Evolutionary conservation across 2,797 vertebrate genomes (phyloP), one percentile per base, ranked within the genome.

Genomic region (Acanthiza pusilla): DNA sequence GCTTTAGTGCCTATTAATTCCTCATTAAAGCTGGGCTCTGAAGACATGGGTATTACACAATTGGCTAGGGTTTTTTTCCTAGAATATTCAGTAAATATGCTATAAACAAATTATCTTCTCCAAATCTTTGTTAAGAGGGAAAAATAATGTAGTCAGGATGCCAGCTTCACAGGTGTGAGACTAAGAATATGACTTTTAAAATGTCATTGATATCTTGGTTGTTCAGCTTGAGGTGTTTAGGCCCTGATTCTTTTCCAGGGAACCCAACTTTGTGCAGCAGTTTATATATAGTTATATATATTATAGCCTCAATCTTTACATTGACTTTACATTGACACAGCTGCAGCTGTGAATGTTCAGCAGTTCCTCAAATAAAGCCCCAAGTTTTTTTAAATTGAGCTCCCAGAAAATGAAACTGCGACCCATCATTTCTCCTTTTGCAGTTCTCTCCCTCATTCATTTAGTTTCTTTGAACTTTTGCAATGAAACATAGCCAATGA

Each of bases 331-430:
- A 79, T 76, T 89, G 92, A 62, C 89, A 93, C 93, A 96, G 94
- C 95, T 96, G 94, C 90, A 95, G 93, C 91, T 93, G 92, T 94
- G 95, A 94, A 81, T 81, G 88, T 89, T 96, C 91, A 94, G 90
- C 94, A 95, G 32, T 95, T 95, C 94, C 71, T 93, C 88, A 91
- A 94, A 93, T 89, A 93, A 80, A 91, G 65, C 78, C 95, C 87
- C 83, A 95, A 88, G 83, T 86, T 95, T 94, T 93, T 92, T 94
- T 62, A 90, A 95, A 94, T 32, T 66, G 67, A 90, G 67, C 32
- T 95, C 91, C 94, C 88, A 95, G 90, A 94, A 90, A 86, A 94
- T 85, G 90, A 81, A 93, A 60, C 48, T 63, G 71, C 3, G 67
- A 82, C 84, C 94, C 48, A 85, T 91, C 62, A 27, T 93, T 93